Conservation (phyloP, 2,888 invertebrate species). For the Amblyjoppa fuscipennis region DNA sequence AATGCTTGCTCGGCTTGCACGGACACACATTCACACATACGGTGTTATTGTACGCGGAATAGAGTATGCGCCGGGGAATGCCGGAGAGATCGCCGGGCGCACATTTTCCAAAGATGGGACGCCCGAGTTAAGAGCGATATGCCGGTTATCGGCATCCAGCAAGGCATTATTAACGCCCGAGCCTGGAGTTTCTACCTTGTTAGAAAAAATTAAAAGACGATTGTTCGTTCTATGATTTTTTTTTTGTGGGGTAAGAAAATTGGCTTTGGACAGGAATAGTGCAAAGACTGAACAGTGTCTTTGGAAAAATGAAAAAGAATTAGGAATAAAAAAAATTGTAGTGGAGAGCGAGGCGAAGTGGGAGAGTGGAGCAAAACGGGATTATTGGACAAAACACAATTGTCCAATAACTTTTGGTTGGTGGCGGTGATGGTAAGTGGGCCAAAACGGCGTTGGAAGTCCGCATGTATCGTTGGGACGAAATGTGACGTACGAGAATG, state of each 20-base stretch:
- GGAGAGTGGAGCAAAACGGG: no score
- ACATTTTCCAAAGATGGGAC: slow-evolving; percentile 69
- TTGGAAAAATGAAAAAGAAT: no score
- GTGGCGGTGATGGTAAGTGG: no score
- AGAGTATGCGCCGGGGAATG: slow-evolving; percentile 5
- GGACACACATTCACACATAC: background rate
- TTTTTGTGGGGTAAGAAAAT: background rate
- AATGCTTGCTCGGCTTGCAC: slow-evolving; percentile 14
- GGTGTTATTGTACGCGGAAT: slow-evolving; percentile 5
- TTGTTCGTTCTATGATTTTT: background rate
- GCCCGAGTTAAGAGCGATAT: slow-evolving; percentile 63
- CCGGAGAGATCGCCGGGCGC: slow-evolving; percentile 29
- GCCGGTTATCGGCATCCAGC: slow-evolving; percentile 49
- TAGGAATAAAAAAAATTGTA: no score
- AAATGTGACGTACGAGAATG: no score
- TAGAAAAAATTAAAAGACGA: slow-evolving; percentile 21
- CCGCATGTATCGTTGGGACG: no score
- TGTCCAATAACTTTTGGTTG: no score
- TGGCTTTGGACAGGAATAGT: background rate
- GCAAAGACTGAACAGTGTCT: no score
- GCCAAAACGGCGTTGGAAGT: no score
- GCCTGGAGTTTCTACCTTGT: background rate
- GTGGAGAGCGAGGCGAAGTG: no score
- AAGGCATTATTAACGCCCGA: slow-evolving; percentile 11
- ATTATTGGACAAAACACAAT: no score